Evolutionary conservation across 2,113 vertebrate species (phyloP), one percentile per base, ranked within the genome.

Genomic region (Donacobius atricapilla): DNA sequence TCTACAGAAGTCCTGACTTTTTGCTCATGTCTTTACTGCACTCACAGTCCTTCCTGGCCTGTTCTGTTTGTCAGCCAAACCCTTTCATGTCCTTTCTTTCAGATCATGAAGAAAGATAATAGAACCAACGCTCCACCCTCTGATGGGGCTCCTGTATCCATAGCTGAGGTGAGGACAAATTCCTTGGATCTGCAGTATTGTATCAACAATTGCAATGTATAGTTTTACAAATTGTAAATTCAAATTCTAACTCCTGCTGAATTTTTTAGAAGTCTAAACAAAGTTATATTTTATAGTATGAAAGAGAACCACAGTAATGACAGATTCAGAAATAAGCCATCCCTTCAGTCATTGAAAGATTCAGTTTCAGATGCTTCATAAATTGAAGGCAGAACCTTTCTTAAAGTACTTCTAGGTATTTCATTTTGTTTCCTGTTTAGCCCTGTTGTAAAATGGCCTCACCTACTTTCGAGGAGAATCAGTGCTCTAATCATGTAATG

Each of bases 41-140:
- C 54, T 42, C 3, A 1, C 48, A 40, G 23, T 37, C 37, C 65
- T 71, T 18, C 18, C 45, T 79, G 56, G 17, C 30, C 31, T 28
- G 8, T 72, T 65, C 48, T 76, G 39, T n/a, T 18, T 80, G 25
- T 73, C 63, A 77, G 47, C 19, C 51, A 86, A 87, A 48, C 57
- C 31, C 35, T 89, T 77, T 91, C 28, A 30, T 60, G 15, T 76
- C 4, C 72, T 83, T 63, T 31, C 15, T 42, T 42, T 15, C 94
- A 98, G 98, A 76, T 98, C 73, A 78, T 97, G 89, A 98, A 97
- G 94, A 98, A 97, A 90, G 97, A 98, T 13, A 97, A 97, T 16
- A 97, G 71, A 86, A 51, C 18, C 23, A 24, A 83, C 63, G 54
- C 80, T 60, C 10, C 54, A 13, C 64, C 96, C 42, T 94, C 95